Evolutionary conservation across 2,113 vertebrate genomes (phyloP).

Genomic region (Campylomormyrus numenius): DNA sequence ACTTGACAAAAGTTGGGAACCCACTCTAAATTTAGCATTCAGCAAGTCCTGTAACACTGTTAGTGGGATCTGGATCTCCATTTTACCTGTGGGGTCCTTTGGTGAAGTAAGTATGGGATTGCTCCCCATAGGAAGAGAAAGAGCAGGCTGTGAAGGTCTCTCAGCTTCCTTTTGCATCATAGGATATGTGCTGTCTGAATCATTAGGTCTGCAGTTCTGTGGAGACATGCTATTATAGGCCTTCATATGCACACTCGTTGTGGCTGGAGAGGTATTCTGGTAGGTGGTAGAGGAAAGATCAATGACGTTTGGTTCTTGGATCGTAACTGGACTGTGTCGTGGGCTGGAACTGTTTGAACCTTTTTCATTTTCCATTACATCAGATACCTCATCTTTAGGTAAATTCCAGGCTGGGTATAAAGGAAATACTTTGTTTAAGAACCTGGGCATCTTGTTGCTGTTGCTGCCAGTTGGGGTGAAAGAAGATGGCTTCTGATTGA

Average conservation of each 20-base stretch:
- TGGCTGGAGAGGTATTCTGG: constrained; percentile 17
- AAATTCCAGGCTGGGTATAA: constrained; percentile 42
- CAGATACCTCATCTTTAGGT: constrained; percentile 23
- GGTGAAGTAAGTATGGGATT: constrained; percentile 5
- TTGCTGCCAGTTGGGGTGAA: constrained; percentile 41
- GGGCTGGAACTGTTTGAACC: neutral
- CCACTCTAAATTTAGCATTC: constrained; percentile 28
- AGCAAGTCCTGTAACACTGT: constrained; percentile 53
- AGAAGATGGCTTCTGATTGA: constrained; percentile 42
- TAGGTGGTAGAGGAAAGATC: constrained; percentile 24
- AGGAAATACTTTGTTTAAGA: constrained; percentile 54
- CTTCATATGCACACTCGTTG: neutral
- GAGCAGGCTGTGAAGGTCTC: constrained; percentile 13
- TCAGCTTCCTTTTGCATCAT: constrained; percentile 12
- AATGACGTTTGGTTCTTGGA: neutral
- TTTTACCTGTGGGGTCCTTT: constrained; percentile 36
- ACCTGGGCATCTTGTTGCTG: constrained; percentile 52
- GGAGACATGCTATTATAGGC: neutral
- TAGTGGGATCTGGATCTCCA: constrained; percentile 64
- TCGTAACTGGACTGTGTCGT: neutral
- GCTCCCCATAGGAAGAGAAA: neutral
- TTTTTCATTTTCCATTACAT: constrained; percentile 24
- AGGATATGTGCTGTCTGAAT: neutral
- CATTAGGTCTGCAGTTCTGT: neutral
- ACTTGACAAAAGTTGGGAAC: neutral